Evolutionary conservation across 2,797 vertebrate species (phyloP).

Genomic region (Thamnophis elegans): DNA sequence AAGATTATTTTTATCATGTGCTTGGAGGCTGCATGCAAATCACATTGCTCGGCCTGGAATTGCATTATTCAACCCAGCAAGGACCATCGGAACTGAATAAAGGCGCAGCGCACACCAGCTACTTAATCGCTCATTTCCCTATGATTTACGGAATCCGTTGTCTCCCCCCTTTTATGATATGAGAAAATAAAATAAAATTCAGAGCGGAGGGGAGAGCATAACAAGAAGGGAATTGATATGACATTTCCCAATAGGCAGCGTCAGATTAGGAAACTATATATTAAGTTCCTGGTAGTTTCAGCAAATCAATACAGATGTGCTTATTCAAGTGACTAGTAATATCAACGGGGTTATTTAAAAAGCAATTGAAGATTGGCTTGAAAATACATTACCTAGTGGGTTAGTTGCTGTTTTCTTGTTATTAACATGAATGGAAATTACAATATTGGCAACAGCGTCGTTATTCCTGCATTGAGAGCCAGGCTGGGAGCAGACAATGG

Average conservation of each 20-base stretch:
- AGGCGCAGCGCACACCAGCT: constrained; percentile 46
- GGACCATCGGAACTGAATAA: constrained; percentile 52
- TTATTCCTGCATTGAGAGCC: background rate
- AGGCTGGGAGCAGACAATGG: background rate
- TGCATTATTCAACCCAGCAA: constrained; percentile 45
- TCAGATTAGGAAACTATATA: constrained; percentile 64
- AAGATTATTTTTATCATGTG: constrained; percentile 59
- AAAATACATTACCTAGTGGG: constrained; percentile 8
- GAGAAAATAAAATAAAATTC: constrained; percentile 45
- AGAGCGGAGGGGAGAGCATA: constrained; percentile 32
- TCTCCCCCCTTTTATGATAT: constrained; percentile 64
- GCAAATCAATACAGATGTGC: constrained; percentile 58
- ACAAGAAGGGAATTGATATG: constrained; percentile 58
- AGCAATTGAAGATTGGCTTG: constrained; percentile 29
- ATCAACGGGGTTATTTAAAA: constrained; percentile 54
- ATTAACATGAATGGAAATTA: constrained; percentile 4
- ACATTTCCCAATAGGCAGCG: constrained; percentile 51
- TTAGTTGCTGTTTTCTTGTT: constrained; percentile 13
- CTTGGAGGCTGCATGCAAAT: constrained; percentile 59
- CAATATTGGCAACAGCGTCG: background rate
- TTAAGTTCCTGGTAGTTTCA: constrained; percentile 58
- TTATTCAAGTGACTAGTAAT: constrained; percentile 48
- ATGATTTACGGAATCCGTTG: constrained; percentile 72
- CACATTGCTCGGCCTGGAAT: constrained; percentile 25
- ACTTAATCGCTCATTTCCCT: constrained; percentile 67